Evolutionary conservation across 2,888 invertebrate species (phyloP).

Genomic region (Desoria tigrina): DNA sequence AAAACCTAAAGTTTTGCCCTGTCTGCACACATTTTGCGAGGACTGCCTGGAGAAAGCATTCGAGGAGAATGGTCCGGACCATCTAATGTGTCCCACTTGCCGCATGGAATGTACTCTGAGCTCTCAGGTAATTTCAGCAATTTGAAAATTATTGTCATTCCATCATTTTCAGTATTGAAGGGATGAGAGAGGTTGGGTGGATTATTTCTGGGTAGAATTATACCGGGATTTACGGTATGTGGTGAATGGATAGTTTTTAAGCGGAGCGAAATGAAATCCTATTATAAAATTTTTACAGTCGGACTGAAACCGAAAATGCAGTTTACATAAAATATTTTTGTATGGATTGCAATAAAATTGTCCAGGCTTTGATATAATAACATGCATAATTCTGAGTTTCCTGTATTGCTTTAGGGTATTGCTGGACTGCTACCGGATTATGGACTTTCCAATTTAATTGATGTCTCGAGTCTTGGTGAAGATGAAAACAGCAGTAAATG

Average conservation of each 20-base stretch:
- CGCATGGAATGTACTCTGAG: slow-evolving; percentile 61
- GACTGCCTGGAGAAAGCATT: slow-evolving; percentile 75
- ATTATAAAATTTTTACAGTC: too few species aligned
- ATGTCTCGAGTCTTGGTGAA: slow-evolving; percentile 43
- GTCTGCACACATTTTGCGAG: slow-evolving; percentile 83
- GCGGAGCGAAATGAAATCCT: too few species aligned
- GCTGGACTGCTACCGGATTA: slow-evolving; percentile 70
- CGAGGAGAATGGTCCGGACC: slow-evolving; percentile 64
- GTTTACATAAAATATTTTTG: too few species aligned
- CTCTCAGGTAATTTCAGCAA: slow-evolving; percentile 54
- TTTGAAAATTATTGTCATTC: background rate
- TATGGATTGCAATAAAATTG: too few species aligned
- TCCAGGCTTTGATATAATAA: too few species aligned
- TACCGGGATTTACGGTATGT: too few species aligned
- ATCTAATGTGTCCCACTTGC: slow-evolving; percentile 74
- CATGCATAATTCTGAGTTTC: background rate
- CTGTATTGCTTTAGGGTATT: slow-evolving; percentile 60
- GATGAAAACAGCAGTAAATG: slow-evolving; percentile 28
- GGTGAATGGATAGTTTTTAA: too few species aligned
- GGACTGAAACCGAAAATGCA: too few species aligned
- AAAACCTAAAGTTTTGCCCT: slow-evolving; percentile 74
- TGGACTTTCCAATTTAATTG: slow-evolving; percentile 60
- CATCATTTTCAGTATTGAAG: background rate
- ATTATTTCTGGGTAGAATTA: too few species aligned
- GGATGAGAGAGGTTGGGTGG: too few species aligned